Evolutionary conservation across 2,113 vertebrate genomes (phyloP), one percentile per base, ranked within the genome.

Genomic region (Sinosuthora webbiana): DNA sequence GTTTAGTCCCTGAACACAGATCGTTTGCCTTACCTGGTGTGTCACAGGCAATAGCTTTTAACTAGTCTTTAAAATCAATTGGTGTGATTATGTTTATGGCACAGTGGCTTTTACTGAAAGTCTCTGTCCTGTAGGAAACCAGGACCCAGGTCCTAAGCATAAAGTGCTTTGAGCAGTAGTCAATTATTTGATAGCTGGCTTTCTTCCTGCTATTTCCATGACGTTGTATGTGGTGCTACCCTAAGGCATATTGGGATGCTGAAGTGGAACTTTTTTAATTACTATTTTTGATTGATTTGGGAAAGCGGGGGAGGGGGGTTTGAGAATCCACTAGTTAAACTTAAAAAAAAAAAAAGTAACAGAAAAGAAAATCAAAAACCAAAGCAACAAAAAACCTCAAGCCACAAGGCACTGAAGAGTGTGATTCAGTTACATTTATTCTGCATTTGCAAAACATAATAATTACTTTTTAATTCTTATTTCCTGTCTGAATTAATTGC

Each of bases 161-260:
- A 49, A 49, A 4, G 2, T 53, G 70, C 88, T 89, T 55, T 91
- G 62, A 96, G 76, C 81, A 73, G 50, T 42, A 42, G 85, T 95
- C 90, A 91, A 45, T 96, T 91, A 94, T 90, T 89, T 87, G 86
- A 88, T 96, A 68, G 81, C 53, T 90, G 68, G 24, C 62, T 75
- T 87, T 84, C 89, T 78, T 74, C 75, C 85, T 79, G 52, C 74
- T 75, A 11, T 97, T 97, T 97, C 97, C 93, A 80, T 96, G 94
- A 97, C 71, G 89, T 93, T 90, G 6, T 60, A 39, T 73, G 50
- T 74, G n/a, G 25, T 87, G 28, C 79, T 95, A 62, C 86, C 89
- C 79, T 74, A 80, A 77, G 90, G 95, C 94, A 35, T 88, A 65
- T 45, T 92, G 82, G 77, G 30, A 94, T 79, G 57, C 35, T 93